Conservation (phyloP, 2,888 invertebrate genomes). For the Argyra leucocephala region DNA sequence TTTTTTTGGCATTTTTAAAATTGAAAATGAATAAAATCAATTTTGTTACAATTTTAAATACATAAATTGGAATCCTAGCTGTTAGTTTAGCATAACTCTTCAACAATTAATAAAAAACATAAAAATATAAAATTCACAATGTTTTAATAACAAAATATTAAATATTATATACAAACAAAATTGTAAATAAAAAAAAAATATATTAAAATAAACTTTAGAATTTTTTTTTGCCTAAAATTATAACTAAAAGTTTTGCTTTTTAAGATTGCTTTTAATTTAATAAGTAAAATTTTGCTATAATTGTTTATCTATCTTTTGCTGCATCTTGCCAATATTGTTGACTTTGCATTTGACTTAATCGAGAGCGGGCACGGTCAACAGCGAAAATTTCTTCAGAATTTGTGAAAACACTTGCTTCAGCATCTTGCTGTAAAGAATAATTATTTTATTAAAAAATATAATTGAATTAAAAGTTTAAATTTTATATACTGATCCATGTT, state of each 20-base stretch:
- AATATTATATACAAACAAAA: too few relatives aligned
- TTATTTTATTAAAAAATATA: conserved; percentile 13
- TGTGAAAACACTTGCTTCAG: conserved; percentile 83
- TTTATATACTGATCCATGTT: conserved; percentile 56
- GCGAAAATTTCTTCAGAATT: conserved; percentile 98
- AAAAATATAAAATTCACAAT: too few relatives aligned
- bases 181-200: neutral
- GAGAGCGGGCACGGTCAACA: conserved; percentile 84
- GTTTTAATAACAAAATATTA: too few relatives aligned
- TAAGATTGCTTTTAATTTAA: neutral
- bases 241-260: neutral
- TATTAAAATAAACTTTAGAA: neutral
- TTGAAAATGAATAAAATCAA: too few relatives aligned
- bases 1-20: too few relatives aligned
- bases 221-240: neutral
- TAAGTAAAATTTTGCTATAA: neutral
- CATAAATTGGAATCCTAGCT: too few relatives aligned
- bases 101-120: too few relatives aligned
- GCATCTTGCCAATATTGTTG: conserved; percentile 79
- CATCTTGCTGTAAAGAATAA: conserved; percentile 52
- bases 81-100: too few relatives aligned
- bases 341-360: conserved; percentile 93
- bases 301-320: neutral
- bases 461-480: conserved; percentile 8
- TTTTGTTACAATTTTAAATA: too few relatives aligned